A percentile compares a stretch with the other conserved stretches of the same genome.
Conservation (phyloP, 2,888 invertebrate species). For the Caradrina kadenii region DNA sequence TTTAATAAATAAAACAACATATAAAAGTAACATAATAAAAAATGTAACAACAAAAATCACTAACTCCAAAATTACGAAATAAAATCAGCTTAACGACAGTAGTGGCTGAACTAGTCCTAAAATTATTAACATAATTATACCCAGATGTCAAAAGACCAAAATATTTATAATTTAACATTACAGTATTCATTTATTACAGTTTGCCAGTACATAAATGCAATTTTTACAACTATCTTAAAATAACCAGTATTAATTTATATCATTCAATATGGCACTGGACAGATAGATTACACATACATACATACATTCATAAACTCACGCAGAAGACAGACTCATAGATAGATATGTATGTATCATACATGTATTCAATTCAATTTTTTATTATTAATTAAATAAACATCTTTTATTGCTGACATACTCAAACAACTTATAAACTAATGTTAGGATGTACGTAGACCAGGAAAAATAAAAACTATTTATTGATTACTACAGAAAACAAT, state of each 20-base stretch:
- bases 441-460: background rate
- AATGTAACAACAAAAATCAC: background rate
- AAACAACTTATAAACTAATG: background rate
- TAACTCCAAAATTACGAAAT: background rate
- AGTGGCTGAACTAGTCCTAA: too few relatives aligned
- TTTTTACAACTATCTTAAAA: conserved; percentile 5
- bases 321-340: too few relatives aligned
- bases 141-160: conserved; percentile 22
- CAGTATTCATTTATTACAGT: conserved; percentile 13
- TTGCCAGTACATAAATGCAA: conserved; percentile 34
- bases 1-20: conserved; percentile 5
- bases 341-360: too few relatives aligned
- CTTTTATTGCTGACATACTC: background rate
- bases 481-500: too few relatives aligned
- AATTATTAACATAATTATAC: background rate
- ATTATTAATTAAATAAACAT: background rate
- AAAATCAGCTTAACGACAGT: background rate
- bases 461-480: background rate
- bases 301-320: too few relatives aligned
- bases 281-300: too few relatives aligned
- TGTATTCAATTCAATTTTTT: conserved; percentile 10
- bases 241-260: background rate
- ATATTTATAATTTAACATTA: conserved; percentile 8
- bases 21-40: conserved; percentile 13
- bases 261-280: conserved; percentile 18